A percentile compares a stretch with the other conserved stretches of the same genome.
Conservation (phyloP, 2,888 invertebrate species). For the Pristionchus exspectatus region DNA sequence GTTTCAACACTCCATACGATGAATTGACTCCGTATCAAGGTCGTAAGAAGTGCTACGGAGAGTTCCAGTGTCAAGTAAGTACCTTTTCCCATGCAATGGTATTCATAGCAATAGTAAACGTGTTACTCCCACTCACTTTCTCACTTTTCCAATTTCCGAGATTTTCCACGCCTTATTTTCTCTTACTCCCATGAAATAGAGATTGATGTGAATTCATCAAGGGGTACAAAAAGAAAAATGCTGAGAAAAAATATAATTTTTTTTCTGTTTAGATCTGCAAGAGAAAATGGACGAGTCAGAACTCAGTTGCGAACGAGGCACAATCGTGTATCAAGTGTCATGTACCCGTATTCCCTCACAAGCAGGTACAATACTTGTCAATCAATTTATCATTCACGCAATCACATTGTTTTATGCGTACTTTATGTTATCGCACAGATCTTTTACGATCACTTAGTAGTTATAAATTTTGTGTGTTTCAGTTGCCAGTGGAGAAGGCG, state of each 20-base stretch:
- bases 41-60: constrained; percentile 78
- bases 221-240: background rate
- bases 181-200: background rate
- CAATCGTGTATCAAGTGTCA: constrained; percentile 78
- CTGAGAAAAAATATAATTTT: background rate
- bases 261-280: constrained; percentile 62
- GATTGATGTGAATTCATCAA: background rate
- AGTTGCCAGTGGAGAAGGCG: constrained; percentile 78
- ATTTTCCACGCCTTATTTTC: background rate
- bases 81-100: background rate
- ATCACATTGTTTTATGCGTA: too few relatives aligned
- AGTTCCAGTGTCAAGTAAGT: constrained; percentile 71
- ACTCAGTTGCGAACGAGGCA: constrained; percentile 78
- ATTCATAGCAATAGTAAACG: background rate
- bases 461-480: constrained; percentile 52
- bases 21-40: constrained; percentile 78
- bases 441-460: too few relatives aligned
- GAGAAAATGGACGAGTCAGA: constrained; percentile 73
- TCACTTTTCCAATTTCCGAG: background rate
- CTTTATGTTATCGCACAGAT: background rate
- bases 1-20: constrained; percentile 77
- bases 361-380: constrained; percentile 69
- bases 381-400: background rate
- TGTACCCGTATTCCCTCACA: constrained; percentile 78
- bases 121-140: background rate